Percentiles rank a stretch among this genome's conserved stretches.
Conservation (phyloP, 2,113 vertebrate genomes). For the Spermophilus dauricus region DNA sequence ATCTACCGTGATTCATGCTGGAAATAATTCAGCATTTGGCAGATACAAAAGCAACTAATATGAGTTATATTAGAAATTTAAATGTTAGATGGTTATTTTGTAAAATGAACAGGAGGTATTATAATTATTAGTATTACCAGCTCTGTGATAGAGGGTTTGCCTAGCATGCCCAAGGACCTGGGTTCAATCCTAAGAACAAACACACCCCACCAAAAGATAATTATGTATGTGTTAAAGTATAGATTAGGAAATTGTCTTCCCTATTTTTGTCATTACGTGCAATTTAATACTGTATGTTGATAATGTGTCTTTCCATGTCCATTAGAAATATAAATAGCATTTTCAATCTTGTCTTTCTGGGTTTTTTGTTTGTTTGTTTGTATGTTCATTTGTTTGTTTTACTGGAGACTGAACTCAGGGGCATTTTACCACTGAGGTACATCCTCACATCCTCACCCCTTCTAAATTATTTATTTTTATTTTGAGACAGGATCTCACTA, state of each 20-base stretch:
- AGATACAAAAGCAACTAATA: neutral
- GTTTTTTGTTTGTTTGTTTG: too few relatives aligned
- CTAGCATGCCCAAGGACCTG: accelerated
- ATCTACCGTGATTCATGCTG: neutral
- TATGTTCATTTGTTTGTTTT: too few relatives aligned
- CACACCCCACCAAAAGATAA: neutral
- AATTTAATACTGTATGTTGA: neutral
- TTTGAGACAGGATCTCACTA: too few relatives aligned
- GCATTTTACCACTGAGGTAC: too few relatives aligned
- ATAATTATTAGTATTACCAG: neutral
- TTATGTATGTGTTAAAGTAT: neutral
- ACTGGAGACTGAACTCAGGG: too few relatives aligned
- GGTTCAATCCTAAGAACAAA: neutral
- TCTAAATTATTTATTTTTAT: too few relatives aligned
- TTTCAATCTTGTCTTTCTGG: neutral
- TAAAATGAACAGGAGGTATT: neutral
- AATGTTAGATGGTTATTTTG: neutral
- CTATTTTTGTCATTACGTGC: neutral
- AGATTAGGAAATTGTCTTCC: neutral
- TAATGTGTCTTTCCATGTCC: neutral
- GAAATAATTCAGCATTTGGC: slow-evolving; percentile 18
- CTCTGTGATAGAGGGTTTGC: accelerated
- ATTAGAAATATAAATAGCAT: neutral
- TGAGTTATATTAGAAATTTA: neutral
- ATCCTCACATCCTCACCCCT: too few relatives aligned